Base-by-base conservation (phyloP, 2,113 vertebrate species). In the Calyptommatus sinebrachiatus region DNA sequence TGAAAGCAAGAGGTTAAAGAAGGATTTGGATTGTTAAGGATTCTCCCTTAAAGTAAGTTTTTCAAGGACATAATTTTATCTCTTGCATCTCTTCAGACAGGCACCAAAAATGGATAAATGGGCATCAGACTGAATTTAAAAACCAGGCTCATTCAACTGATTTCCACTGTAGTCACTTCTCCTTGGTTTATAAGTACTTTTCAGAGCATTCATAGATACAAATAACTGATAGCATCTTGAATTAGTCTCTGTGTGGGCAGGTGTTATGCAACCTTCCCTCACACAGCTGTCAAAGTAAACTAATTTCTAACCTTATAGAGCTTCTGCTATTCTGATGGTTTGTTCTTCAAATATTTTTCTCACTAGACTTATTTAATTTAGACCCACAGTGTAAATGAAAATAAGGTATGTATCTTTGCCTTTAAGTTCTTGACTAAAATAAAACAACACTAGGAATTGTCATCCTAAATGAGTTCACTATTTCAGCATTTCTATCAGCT, bases 231-330 rank as follows among this genome's bases (percentile, higher is more conserved):
- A 86, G 84, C 76, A 87, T 84, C 88, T 87, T 90, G 88, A 89
- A 88, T 81, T 86, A 75, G 86, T 80, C 84, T 83, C 2, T 78
- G 87, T 79, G 91, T 88, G 83, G 89, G 90, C 82, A 89, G 89
- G 91, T 88, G 87, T 90, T 92, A 91, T 88, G 85, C 86, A 91
- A 93, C 88, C 84, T 91, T 91, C 88, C 86, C 84, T 92, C 87
- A 88, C 83, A 82, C 84, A 91, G 83, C 84, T 89, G 82, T 86
- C 87, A 86, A 85, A 90, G 79, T 82, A 89, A 77, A 92, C 76
- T 78, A 60, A 88, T 53, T 86, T 0, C 9, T 88, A 88, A 90
- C 90, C 89, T 69, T 45, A 76, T 77, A 26, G 63, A 90, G 86
- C 83, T 77, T 62, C 78, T 86, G 80, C 69, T 79, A 71, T 86